Conservation (phyloP, 1,140 invertebrate species). For the Sitobion miscanthi region DNA sequence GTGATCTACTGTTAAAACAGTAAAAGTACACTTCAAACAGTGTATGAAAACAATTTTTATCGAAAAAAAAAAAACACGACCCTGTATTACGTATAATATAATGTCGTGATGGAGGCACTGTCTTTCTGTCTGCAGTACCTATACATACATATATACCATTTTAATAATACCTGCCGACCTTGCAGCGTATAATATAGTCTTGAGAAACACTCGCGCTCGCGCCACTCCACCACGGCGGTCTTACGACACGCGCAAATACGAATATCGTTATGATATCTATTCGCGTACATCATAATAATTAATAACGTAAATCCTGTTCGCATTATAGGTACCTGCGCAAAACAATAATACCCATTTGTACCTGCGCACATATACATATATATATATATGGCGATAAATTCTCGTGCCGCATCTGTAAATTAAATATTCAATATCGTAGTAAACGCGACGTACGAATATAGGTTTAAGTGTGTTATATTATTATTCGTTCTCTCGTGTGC, state of each 20-base stretch:
- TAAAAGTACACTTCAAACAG: neutral
- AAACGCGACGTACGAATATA: neutral
- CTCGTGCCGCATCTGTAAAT: neutral
- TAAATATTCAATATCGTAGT: neutral
- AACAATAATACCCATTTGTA: too few species aligned
- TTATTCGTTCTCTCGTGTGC: neutral
- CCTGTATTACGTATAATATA: neutral
- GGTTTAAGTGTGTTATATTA: too few species aligned
- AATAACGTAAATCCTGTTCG: neutral
- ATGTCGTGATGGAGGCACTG: neutral
- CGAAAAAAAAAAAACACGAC: neutral
- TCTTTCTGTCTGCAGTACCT: neutral
- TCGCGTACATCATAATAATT: neutral
- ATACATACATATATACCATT: neutral
- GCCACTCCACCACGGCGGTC: neutral
- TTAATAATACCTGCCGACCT: constrained; percentile 3
- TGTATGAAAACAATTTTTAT: neutral
- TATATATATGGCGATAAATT: too few species aligned
- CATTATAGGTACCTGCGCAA: too few species aligned
- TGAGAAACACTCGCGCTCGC: neutral
- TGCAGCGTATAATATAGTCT: neutral
- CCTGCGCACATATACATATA: too few species aligned
- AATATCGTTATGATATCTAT: neutral
- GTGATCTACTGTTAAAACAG: neutral
- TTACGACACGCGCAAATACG: neutral